Evolutionary conservation across 2,797 vertebrate genomes (phyloP), one percentile per base, ranked within the genome.

Genomic region (Enteromius unitaeniatus): DNA sequence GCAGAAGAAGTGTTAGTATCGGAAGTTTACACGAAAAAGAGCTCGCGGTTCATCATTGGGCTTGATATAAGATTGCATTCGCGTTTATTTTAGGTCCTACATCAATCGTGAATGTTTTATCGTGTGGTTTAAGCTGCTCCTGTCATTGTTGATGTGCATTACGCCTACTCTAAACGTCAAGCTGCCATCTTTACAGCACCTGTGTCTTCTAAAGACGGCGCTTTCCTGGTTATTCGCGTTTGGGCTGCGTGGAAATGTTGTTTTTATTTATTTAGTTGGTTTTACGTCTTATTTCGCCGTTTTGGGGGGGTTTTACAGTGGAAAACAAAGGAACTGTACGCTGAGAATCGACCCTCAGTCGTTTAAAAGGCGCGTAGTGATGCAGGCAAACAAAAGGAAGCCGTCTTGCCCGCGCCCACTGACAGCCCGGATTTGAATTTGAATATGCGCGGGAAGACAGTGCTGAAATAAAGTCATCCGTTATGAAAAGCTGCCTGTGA

Each of bases 391-490:
- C 93, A 93, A 95, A 95, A 94, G 94, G 91, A 94, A 92, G 92
- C 94, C 62, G 92, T 93, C 92, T 91, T 47, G 86, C 93, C 93
- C 93, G 93, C 93, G 94, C 94, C 72, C 84, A 90, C 91, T 89
- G 86, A 93, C 91, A 79, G 87, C 73, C 72, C 68, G 4, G n/a
- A 80, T 95, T 96, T 94, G 93, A 95, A 96, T 96, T 96, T 94
- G 94, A 95, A 96, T 93, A 93, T 90, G 91, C 87, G 95, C 95
- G 95, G 94, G 94, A 95, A 92, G 42, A 7, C 55, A 31, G 42
- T 15, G 31, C 45, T 9, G 70, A 76, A 80, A 85, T 69, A 79
- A 62, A 81, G 47, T 74, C 70, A 58, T 70, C 74, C 82, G 82
- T 83, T 83, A 70, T 14, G 64, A 40, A 42, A 42, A 68, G 4